phyloP scores from a whole-genome alignment of 2,113 vertebrate species.

The Hemicordylus capensis region DNA sequence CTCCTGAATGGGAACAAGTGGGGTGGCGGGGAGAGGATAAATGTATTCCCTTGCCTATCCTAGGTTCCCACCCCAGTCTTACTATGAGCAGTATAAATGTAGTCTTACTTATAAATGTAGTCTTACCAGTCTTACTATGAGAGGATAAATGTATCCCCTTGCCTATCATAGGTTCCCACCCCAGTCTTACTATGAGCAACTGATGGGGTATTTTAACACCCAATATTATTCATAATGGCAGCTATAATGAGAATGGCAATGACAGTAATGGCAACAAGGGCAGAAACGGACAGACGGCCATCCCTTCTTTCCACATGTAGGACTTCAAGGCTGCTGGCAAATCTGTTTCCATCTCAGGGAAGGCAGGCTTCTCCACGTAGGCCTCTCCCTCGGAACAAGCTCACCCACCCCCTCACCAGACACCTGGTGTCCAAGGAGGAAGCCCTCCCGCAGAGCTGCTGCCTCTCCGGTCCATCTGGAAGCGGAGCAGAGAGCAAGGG shows the following conservation, averaged over 20 bases:
- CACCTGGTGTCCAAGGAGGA: not conserved
- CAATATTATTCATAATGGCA: too few species aligned
- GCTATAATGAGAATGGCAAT: too few species aligned
- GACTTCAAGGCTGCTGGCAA: not conserved
- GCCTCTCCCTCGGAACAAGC: too few species aligned
- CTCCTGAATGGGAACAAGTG: slow-evolving; percentile 74
- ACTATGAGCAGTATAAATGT: too few species aligned
- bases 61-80: not conserved
- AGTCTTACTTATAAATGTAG: too few species aligned
- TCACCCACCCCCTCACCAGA: not conserved
- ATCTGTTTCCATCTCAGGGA: not conserved
- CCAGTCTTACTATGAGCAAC: not conserved
- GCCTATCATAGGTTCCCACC: not conserved
- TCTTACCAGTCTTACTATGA: too few species aligned
- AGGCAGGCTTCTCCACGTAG: not conserved
- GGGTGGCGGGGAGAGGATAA: too few species aligned
- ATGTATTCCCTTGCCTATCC: not conserved
- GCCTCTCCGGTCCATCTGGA: not conserved
- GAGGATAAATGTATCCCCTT: not conserved
- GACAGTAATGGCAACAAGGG: too few species aligned
- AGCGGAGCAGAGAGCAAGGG: not conserved
- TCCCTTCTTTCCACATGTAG: not conserved
- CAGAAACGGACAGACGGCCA: not conserved
- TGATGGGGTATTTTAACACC: not conserved
- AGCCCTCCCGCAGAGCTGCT: not conserved